phyloP scores from a whole-genome alignment of 2,888 invertebrate genomes.

The Galerucella calmariensis region DNA sequence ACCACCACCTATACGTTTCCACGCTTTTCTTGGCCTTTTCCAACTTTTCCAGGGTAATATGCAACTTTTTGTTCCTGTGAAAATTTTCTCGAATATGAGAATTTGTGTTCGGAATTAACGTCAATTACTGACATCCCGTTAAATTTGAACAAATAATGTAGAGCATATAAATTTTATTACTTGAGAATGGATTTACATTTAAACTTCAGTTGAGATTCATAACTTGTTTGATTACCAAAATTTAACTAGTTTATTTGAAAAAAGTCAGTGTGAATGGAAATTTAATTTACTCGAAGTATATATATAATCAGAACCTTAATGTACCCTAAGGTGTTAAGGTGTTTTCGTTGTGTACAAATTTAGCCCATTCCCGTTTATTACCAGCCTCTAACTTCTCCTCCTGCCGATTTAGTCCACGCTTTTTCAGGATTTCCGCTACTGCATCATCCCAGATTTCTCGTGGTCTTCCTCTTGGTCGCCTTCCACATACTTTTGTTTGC shows the following conservation, averaged over 20 bases:
- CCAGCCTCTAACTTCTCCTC: slow-evolving; percentile 5
- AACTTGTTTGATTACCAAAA: background rate
- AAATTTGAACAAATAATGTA: slow-evolving; percentile 8
- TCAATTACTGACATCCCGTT: background rate
- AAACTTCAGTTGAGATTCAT: background rate
- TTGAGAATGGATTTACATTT: background rate
- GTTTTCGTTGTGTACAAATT: background rate
- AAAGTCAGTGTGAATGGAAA: too few species aligned
- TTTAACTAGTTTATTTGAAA: background rate
- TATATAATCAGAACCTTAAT: too few species aligned
- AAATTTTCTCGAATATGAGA: slow-evolving; percentile 18
- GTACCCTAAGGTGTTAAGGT: too few species aligned
- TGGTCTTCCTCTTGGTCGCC: too few species aligned
- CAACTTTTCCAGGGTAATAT: slow-evolving; percentile 23
- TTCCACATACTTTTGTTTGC: too few species aligned
- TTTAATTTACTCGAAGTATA: too few species aligned
- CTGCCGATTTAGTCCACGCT: slow-evolving; percentile 8
- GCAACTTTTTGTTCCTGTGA: slow-evolving; percentile 15
- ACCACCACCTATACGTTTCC: slow-evolving; percentile 24
- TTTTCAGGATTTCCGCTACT: slow-evolving; percentile 14
- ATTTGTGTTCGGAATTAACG: slow-evolving; percentile 28
- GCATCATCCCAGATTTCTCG: background rate
- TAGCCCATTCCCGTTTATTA: background rate
- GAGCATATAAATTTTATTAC: slow-evolving; percentile 1
- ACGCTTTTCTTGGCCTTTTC: slow-evolving; percentile 15